These are phyloP conservation scores for Menidia menidia DNA, from an alignment of 2,797 vertebrate species.

Conservation along the genomic window DNA sequence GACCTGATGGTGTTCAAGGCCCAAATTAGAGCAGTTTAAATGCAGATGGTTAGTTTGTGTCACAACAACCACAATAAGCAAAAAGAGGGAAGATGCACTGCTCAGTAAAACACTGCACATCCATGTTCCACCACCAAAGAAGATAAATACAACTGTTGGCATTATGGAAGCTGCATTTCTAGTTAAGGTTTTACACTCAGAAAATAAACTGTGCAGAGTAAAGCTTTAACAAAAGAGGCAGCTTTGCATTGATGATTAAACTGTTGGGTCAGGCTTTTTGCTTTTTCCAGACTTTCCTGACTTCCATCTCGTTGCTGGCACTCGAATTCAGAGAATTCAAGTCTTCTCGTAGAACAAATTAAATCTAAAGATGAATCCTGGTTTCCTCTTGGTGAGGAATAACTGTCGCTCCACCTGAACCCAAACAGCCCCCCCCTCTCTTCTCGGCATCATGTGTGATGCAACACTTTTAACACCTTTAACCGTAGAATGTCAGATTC, in stretches of 20 bases:
- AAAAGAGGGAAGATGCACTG: not conserved
- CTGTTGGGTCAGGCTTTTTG: not conserved
- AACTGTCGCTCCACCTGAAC: not conserved
- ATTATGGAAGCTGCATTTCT: too few species aligned
- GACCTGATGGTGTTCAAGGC: too few species aligned
- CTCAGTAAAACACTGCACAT: not conserved
- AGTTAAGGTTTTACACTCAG: too few species aligned
- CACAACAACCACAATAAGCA: not conserved
- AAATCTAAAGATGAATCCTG: too few species aligned
- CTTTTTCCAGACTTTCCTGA: not conserved
- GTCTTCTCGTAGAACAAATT: too few species aligned
- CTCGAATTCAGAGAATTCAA: not conserved
- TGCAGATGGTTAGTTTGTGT: not conserved
- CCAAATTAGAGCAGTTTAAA: not conserved
- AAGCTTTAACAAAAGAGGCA: not conserved
- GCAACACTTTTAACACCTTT: slow-evolving; percentile 27
- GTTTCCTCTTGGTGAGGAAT: not conserved
- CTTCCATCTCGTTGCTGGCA: not conserved
- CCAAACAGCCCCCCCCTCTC: not conserved
- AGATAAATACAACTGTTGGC: too few species aligned
- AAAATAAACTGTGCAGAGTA: too few species aligned
- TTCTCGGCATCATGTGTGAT: slow-evolving; percentile 11
- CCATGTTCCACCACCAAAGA: too few species aligned
- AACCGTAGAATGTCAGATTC: slow-evolving; percentile 31
- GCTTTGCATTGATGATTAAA: not conserved